Base-by-base conservation (phyloP, 2,797 vertebrate species). In the Pseudotriccus pelzelni region DNA sequence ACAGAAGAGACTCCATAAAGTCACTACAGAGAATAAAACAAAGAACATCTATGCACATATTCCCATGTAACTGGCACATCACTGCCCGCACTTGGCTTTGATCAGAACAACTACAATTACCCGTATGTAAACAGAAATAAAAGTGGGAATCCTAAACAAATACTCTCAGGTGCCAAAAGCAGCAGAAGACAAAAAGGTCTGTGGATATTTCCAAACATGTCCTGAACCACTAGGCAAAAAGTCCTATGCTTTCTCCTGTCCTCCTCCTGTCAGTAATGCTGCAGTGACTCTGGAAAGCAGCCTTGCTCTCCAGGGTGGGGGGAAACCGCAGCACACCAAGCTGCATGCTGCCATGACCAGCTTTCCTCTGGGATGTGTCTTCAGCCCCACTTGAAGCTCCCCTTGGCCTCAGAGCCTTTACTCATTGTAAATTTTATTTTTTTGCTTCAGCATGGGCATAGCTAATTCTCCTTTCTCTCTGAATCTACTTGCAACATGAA, bases 271-370 rank as follows among this genome's bases (percentile, higher is more conserved):
- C 66, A 73, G 39, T 23, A 75, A 49, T 46, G 16, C 47, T 2
- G 0, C n/a, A 83, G 47, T 19, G 25, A 25, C 28, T 52, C 36
- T 37, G 10, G 15, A 74, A 83, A 67, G 20, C 39, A 74, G 41
- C 4, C 15, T 16, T 22, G 14, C 34, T 75, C 32, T 34, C 8
- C n/a, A 27, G 27, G 34, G 21, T 30, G 13, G 11, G 12, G 16
- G 8, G 4, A 50, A 77, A 36, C 17, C 1, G 0, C 1, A 3
- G 56, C 44, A 81, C 3, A 37, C 15, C 17, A 49, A 34, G 15
- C 6, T 67, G 23, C 37, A 34, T 1, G 18, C 14, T 43, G 20
- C n/a, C 22, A 23, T 6, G 14, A 39, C 4, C 55, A 59, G 30
- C 16, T 17, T 49, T 62, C 32, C 22, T 59, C 56, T 50, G 41